phyloP scores from a whole-genome alignment of 2,113 vertebrate species.

The Amphilophus citrinellus region DNA sequence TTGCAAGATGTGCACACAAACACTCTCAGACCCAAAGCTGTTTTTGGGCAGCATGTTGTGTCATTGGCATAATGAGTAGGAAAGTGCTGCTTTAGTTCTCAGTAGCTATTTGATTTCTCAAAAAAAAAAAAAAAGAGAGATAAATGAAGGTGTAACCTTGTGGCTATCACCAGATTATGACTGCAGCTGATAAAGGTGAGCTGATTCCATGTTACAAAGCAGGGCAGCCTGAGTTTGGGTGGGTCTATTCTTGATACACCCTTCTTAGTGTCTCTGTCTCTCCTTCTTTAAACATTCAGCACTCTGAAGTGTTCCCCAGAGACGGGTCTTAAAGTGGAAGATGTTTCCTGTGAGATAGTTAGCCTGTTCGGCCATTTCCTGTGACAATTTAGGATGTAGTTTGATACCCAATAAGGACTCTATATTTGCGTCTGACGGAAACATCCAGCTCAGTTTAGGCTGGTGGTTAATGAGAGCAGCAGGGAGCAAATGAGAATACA shows the following conservation, averaged over 20 bases:
- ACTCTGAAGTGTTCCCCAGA: constrained; percentile 67
- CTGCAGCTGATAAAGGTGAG: constrained; percentile 39
- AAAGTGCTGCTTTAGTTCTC: background rate
- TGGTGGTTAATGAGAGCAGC: constrained; percentile 18
- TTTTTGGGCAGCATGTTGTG: too few relatives aligned
- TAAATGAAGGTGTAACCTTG: constrained; percentile 8
- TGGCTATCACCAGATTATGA: constrained; percentile 26
- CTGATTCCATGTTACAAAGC: background rate
- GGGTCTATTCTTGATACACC: constrained; percentile 37
- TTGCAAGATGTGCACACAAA: background rate
- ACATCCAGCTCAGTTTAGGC: constrained; percentile 8
- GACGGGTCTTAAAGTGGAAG: constrained; percentile 70
- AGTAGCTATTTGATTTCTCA: background rate
- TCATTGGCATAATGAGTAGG: background rate
- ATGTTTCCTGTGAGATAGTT: constrained; percentile 80
- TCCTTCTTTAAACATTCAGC: constrained; percentile 71
- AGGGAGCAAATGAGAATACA: constrained; percentile 3
- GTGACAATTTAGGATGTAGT: constrained; percentile 67
- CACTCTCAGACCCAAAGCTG: background rate
- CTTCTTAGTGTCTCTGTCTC: constrained; percentile 34
- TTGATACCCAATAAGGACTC: constrained; percentile 49
- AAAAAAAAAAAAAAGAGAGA: background rate
- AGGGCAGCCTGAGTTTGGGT: constrained; percentile 32
- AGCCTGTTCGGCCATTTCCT: constrained; percentile 78
- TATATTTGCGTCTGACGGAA: constrained; percentile 44